Evolutionary conservation across 2,113 vertebrate genomes (phyloP).

Genomic region (Phaethon lepturus): DNA sequence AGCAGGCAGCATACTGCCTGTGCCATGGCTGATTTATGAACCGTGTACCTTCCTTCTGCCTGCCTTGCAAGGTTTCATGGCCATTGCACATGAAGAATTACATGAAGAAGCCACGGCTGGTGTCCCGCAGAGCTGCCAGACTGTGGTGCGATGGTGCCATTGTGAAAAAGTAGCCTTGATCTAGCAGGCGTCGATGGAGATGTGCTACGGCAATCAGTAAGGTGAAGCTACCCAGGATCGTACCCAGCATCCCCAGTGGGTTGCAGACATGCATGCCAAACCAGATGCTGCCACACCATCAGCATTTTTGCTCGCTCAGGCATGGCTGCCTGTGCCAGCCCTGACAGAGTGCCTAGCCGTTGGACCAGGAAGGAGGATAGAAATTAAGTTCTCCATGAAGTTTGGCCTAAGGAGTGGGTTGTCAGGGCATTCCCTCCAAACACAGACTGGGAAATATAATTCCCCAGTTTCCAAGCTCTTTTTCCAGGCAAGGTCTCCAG

Average conservation of each 20-base stretch:
- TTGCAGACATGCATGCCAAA: background rate
- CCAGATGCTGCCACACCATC: background rate
- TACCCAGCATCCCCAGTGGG: no score
- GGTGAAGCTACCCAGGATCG: background rate
- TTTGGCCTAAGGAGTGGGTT: background rate
- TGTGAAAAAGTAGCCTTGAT: background rate
- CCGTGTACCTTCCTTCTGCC: background rate
- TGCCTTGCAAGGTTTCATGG: background rate
- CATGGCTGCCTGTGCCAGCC: background rate
- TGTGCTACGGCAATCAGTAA: background rate
- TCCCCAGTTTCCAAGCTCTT: background rate
- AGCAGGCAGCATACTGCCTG: background rate
- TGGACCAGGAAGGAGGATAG: background rate
- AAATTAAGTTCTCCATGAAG: background rate
- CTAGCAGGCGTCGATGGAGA: background rate
- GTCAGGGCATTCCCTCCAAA: background rate
- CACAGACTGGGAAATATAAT: background rate
- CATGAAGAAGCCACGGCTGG: background rate
- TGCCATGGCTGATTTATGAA: background rate
- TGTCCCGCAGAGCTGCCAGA: background rate
- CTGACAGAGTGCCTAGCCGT: background rate
- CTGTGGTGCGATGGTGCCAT: rapidly evolving
- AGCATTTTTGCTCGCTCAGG: background rate
- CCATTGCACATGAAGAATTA: background rate
- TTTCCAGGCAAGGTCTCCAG: background rate